Conservation (phyloP, 2,797 vertebrate genomes). For the Pipistrellus pipistrellus region DNA sequence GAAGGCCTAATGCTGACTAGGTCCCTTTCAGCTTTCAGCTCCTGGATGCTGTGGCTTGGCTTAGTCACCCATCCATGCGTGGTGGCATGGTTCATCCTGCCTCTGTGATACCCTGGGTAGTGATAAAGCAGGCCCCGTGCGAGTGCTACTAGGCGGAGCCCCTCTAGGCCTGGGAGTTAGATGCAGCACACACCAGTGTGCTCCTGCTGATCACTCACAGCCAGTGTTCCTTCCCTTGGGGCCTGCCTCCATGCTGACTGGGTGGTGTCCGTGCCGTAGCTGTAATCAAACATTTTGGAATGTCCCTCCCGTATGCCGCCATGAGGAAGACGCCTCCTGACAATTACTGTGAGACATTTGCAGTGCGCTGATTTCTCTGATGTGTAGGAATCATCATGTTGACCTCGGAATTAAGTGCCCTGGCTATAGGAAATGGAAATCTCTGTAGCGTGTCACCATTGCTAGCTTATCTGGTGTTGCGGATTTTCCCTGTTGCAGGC, state of each 20-base stretch:
- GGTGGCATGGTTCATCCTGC: constrained; percentile 41
- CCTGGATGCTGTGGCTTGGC: constrained; percentile 33
- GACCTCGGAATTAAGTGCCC: constrained; percentile 82
- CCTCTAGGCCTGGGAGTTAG: constrained; percentile 74
- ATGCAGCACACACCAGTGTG: background rate
- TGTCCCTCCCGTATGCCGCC: constrained; percentile 46
- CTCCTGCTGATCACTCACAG: constrained; percentile 18
- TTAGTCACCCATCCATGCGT: background rate
- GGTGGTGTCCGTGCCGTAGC: constrained; percentile 27
- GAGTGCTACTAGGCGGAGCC: constrained; percentile 52
- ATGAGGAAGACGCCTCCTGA: constrained; percentile 61
- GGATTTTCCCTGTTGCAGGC: constrained; percentile 91
- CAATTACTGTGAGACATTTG: constrained; percentile 70
- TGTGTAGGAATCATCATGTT: constrained; percentile 77
- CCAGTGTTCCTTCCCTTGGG: constrained; percentile 42
- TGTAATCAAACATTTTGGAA: constrained; percentile 62
- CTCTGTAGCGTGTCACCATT: constrained; percentile 87
- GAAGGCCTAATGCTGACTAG: constrained; percentile 22
- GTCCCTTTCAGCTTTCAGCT: constrained; percentile 29
- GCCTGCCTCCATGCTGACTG: constrained; percentile 40
- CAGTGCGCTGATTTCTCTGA: constrained; percentile 64
- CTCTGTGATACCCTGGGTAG: constrained; percentile 21
- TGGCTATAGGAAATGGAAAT: constrained; percentile 86
- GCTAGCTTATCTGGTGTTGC: constrained; percentile 91
- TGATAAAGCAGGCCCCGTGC: constrained; percentile 62